Base-by-base conservation (phyloP, 2,113 vertebrate species). In the Platichthys stellatus region DNA sequence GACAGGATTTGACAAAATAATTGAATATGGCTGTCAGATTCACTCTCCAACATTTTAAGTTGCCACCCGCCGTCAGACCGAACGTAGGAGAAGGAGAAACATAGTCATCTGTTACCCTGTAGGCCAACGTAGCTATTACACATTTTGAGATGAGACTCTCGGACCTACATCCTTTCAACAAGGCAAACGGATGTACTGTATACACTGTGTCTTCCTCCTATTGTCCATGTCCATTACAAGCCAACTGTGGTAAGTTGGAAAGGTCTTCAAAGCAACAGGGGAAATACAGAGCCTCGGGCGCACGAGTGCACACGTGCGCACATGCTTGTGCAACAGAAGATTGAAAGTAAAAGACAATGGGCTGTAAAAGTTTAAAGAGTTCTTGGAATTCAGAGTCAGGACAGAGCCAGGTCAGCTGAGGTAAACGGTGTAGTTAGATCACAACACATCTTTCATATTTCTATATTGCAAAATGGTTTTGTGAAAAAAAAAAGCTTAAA, bases 161-260 rank as follows among this genome's bases (percentile, higher is more conserved):
- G 43, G 10, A 47, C 23, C 59, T 63, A 24, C 69, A 18, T 82
- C 77, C 78, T 72, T 15, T 63, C 58, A 21, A 14, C 49, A 17
- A 56, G 60, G 66, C 80, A 61, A 60, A 74, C 83, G 84, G 86
- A 86, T 85, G 84, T 84, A 68, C 72, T 85, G 84, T 84, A 68
- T 74, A 83, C 58, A 72, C 11, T 20, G 7, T 10, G 23, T 74
- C 60, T 71, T 61, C 72, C 84, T 47, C 69, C 65, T 13, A 77
- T 89, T 89, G 88, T 89, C 69, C 69, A 74, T 76, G 81, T 83
- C 58, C 69, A 12, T 38, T 26, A 20, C 12, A 31, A 61, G n/a
- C 23, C 3, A 60, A 4, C 35, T 68, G 68, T 38, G 61, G 45
- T 61, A 63, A 24, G 17, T 49, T 49, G 45, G 51, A 18, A 0